phyloP scores from a whole-genome alignment of 2,888 invertebrate species.

The Geotrupes spiniger region DNA sequence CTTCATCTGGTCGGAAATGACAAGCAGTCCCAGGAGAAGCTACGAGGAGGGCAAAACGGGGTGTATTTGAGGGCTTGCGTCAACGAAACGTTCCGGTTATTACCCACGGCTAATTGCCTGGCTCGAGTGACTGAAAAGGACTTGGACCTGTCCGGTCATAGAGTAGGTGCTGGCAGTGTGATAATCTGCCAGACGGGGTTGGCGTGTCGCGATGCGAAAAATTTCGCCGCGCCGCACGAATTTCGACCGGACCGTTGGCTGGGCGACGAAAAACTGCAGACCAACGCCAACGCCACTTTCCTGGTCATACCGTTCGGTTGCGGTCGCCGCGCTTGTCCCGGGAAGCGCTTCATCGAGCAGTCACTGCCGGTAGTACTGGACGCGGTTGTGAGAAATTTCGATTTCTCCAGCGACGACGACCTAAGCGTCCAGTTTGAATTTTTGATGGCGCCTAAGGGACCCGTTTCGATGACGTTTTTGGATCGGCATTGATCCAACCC shows the following conservation, averaged over 20 bases:
- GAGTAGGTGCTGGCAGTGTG: constrained; percentile 71
- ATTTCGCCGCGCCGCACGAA: constrained; percentile 68
- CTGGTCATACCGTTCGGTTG: constrained; percentile 78
- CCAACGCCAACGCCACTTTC: constrained; percentile 55
- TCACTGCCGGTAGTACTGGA: constrained; percentile 71
- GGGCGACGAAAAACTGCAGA: constrained; percentile 43
- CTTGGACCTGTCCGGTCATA: constrained; percentile 64
- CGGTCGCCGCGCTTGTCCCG: constrained; percentile 80
- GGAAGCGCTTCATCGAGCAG: constrained; percentile 79
- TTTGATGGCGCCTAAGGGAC: constrained; percentile 72
- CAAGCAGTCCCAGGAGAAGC: constrained; percentile 62
- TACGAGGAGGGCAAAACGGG: constrained; percentile 53
- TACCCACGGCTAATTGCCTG: constrained; percentile 77
- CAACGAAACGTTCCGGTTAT: constrained; percentile 69
- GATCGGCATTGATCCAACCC: constrained; percentile 41
- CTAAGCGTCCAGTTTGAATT: constrained; percentile 79
- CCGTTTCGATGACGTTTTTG: constrained; percentile 65
- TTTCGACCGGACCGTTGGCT: constrained; percentile 81
- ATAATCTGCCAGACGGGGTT: constrained; percentile 79
- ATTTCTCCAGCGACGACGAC: constrained; percentile 65
- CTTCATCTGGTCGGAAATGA: constrained; percentile 71
- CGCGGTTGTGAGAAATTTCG: constrained; percentile 64
- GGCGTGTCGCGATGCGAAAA: constrained; percentile 72
- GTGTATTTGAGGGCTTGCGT: constrained; percentile 63
- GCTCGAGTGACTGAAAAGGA: constrained; percentile 74